Conservation (phyloP, 2,797 vertebrate genomes). For the Myotis daubentonii region DNA sequence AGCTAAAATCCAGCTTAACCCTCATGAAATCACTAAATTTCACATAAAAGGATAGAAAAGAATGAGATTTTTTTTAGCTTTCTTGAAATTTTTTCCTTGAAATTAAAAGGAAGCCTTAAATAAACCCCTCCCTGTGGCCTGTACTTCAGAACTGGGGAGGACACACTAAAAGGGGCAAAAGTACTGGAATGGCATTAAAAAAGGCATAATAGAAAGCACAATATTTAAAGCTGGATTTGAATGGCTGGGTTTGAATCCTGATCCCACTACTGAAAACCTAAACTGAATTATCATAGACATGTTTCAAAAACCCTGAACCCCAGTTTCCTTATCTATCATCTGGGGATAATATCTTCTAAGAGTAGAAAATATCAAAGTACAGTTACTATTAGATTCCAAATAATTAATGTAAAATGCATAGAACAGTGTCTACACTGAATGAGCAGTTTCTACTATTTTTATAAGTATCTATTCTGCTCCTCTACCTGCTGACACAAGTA, state of each 20-base stretch:
- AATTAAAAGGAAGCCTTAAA: not conserved
- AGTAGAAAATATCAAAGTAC: not conserved
- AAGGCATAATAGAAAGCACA: not conserved
- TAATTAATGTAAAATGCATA: not conserved
- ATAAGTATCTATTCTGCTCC: not conserved
- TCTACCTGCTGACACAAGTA: not conserved
- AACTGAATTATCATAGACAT: not conserved
- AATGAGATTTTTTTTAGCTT: not conserved
- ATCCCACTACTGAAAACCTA: not conserved
- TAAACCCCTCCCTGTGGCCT: not conserved
- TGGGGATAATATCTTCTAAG: not conserved
- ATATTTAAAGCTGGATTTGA: not conserved
- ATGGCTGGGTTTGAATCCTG: not conserved
- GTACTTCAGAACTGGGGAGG: not conserved
- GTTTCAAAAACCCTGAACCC: not conserved
- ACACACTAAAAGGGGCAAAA: not conserved
- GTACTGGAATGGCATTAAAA: not conserved
- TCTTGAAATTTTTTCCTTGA: not conserved
- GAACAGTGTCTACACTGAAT: not conserved
- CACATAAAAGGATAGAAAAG: not conserved
- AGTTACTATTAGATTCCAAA: not conserved
- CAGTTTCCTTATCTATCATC: not conserved
- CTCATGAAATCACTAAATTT: constrained; percentile 22
- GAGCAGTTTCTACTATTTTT: not conserved
- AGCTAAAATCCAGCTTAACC: not conserved